These are phyloP conservation scores for Ceyx margarethae DNA, from an alignment of 2,113 vertebrate genomes.

Conservation along the genomic window DNA sequence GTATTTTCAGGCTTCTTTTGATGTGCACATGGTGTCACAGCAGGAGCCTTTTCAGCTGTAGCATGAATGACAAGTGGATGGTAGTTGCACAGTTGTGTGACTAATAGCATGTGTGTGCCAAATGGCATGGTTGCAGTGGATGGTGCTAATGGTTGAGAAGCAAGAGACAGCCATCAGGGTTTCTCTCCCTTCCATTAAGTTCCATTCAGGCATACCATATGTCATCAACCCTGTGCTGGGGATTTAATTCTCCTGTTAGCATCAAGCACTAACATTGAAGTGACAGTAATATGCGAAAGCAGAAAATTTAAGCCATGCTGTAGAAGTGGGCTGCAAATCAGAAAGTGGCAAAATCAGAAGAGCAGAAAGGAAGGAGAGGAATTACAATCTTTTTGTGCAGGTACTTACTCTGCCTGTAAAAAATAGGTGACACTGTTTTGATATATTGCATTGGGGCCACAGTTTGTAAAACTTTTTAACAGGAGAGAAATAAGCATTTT, in stretches of 20 bases:
- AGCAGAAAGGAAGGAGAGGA: background rate
- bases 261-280: background rate
- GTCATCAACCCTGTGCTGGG: background rate
- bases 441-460: background rate
- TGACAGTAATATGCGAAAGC: background rate
- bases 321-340: background rate
- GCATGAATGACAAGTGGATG: background rate
- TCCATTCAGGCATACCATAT: background rate
- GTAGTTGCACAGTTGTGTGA: background rate
- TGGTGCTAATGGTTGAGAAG: background rate
- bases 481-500: background rate
- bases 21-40: background rate
- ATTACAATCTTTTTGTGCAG: background rate
- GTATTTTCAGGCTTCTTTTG: background rate
- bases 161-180: background rate
- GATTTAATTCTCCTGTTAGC: background rate
- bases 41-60: background rate
- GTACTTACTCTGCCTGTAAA: background rate
- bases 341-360: background rate
- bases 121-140: background rate
- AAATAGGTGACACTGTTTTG: background rate
- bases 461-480: background rate
- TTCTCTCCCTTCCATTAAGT: background rate
- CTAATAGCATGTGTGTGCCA: rapidly evolving
- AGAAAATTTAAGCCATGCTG: background rate